phyloP scores from a whole-genome alignment of 2,888 invertebrate species.

The Oasisia sp. region DNA sequence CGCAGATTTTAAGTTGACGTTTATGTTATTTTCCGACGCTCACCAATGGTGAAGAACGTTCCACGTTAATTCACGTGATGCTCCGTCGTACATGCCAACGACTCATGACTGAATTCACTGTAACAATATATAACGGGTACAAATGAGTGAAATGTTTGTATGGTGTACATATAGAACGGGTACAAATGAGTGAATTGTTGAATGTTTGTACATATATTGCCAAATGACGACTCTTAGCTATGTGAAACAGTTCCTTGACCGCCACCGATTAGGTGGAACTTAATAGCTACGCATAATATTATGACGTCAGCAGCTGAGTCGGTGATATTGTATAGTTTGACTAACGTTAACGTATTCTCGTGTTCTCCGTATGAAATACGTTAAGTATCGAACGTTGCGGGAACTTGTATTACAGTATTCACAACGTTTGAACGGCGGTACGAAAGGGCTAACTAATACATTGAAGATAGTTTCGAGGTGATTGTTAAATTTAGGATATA shows the following conservation, averaged over 20 bases:
- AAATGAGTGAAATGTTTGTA: constrained; percentile 3
- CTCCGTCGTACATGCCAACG: neutral
- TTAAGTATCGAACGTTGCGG: neutral
- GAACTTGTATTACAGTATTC: neutral
- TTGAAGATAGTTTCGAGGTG: neutral
- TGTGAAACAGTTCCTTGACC: neutral
- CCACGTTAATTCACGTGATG: neutral
- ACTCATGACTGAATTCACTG: neutral
- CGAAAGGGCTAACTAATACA: neutral
- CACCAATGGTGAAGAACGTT: neutral
- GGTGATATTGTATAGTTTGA: neutral
- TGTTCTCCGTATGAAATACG: neutral
- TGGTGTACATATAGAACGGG: neutral
- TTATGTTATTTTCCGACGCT: constrained; percentile 4
- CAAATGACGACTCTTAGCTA: neutral
- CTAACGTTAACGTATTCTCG: neutral
- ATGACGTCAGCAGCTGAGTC: neutral
- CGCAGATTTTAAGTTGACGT: neutral
- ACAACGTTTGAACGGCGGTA: neutral
- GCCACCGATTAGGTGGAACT: neutral
- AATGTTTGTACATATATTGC: constrained; percentile 17
- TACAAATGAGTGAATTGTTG: neutral
- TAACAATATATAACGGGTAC: constrained; percentile 13
- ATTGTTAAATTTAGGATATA: neutral
- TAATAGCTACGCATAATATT: neutral